Conservation (phyloP, 92 coral and sea anemone genomes). For the Parazoanthus darwini region DNA sequence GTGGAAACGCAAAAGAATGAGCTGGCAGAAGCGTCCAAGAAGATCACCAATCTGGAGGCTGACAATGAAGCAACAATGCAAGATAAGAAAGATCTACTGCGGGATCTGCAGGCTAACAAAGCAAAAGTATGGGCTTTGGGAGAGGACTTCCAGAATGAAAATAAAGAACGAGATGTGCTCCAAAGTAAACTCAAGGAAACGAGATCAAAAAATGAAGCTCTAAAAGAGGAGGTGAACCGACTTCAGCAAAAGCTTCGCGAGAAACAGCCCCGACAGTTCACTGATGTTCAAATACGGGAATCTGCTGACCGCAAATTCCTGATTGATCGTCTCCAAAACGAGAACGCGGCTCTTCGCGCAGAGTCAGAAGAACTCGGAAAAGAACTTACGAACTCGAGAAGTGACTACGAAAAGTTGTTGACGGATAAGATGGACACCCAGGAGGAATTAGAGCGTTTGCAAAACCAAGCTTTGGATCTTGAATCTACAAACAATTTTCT, state of each 20-base stretch:
- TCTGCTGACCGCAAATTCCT: conserved; percentile 53
- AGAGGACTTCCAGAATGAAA: conserved; percentile 56
- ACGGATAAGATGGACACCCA: conserved; percentile 48
- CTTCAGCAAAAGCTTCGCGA: conserved; percentile 61
- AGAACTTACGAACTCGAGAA: conserved; percentile 47
- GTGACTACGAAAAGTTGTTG: conserved; percentile 51
- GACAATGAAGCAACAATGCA: conserved; percentile 46
- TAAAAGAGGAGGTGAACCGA: conserved; percentile 54
- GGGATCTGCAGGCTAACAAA: conserved; percentile 55
- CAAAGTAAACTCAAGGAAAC: conserved; percentile 50
- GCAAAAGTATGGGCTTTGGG: conserved; percentile 55
- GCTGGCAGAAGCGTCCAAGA: conserved; percentile 49
- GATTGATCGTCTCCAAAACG: conserved; percentile 54
- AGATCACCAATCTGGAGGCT: conserved; percentile 39
- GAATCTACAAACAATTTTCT: conserved; percentile 42
- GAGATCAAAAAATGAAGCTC: conserved; percentile 46
- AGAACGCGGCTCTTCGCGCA: conserved; percentile 46
- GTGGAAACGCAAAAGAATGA: conserved; percentile 46
- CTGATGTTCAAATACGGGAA: conserved; percentile 53
- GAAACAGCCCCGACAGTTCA: conserved; percentile 45
- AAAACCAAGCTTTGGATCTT: conserved; percentile 54
- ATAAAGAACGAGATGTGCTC: conserved; percentile 52
- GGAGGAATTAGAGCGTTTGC: conserved; percentile 42
- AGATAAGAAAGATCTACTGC: conserved; percentile 56
- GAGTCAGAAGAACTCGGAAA: conserved; percentile 48